phyloP scores from a whole-genome alignment of 1,140 invertebrate species.

The Elymnias hypermnestra region DNA sequence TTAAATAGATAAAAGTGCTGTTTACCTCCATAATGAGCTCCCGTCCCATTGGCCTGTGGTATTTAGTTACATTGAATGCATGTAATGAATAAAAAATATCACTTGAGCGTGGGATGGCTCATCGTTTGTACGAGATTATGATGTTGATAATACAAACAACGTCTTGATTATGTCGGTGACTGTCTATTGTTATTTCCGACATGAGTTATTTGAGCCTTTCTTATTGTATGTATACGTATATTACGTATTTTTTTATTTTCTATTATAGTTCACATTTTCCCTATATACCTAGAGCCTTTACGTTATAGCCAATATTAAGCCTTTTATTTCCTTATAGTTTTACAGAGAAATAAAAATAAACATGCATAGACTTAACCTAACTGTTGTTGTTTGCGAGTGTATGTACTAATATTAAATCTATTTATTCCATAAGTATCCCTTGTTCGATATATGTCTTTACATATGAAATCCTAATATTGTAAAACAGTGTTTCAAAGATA shows the following conservation, averaged over 20 bases:
- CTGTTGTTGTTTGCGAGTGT: too few species aligned
- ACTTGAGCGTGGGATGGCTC: not conserved
- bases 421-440: too few species aligned
- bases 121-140: not conserved
- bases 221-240: not conserved
- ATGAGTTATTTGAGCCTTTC: not conserved
- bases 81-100: slow-evolving; percentile 5
- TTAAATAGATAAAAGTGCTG: slow-evolving; percentile 24
- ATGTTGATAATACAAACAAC: not conserved
- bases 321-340: too few species aligned
- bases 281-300: too few species aligned
- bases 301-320: too few species aligned
- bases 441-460: too few species aligned
- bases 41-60: slow-evolving; percentile 15
- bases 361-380: too few species aligned
- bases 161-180: not conserved
- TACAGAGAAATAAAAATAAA: too few species aligned
- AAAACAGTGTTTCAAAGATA: too few species aligned
- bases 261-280: too few species aligned
- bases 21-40: slow-evolving; percentile 22
- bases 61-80: slow-evolving; percentile 13
- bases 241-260: not conserved
- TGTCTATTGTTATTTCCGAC: not conserved
- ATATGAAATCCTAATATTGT: too few species aligned
- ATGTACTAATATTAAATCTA: too few species aligned